Conservation (phyloP, 2,888 invertebrate genomes). For the Anticlea derivata region DNA sequence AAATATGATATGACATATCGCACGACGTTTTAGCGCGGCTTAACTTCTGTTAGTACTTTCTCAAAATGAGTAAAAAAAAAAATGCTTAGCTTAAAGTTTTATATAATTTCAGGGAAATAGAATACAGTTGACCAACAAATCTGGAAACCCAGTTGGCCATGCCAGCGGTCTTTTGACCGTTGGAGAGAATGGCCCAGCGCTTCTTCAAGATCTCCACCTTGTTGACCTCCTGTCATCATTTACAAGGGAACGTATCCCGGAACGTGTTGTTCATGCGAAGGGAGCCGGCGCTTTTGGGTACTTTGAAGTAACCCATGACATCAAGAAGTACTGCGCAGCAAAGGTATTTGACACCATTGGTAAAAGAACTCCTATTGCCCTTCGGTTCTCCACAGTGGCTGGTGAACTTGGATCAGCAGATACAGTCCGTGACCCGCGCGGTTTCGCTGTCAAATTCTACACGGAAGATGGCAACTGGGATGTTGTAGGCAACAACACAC, state of each 20-base stretch:
- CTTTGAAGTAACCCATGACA: constrained; percentile 95
- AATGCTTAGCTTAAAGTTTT: no score
- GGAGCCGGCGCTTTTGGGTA: constrained; percentile 96
- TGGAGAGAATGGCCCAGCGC: constrained; percentile 93
- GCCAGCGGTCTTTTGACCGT: constrained; percentile 91
- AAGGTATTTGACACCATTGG: constrained; percentile 90
- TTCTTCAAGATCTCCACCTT: constrained; percentile 93
- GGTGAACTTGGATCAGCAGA: constrained; percentile 97
- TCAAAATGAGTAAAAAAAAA: no score
- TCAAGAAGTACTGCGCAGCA: constrained; percentile 91
- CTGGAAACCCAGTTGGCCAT: constrained; percentile 91
- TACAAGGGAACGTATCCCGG: constrained; percentile 96
- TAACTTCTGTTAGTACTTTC: no score
- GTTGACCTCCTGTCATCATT: constrained; percentile 93
- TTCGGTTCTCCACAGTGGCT: constrained; percentile 93
- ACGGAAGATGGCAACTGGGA: constrained; percentile 97
- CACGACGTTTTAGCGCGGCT: no score
- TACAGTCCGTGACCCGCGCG: constrained; percentile 95
- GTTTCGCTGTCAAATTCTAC: constrained; percentile 97
- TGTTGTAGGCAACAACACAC: constrained; percentile 96
- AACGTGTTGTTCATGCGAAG: constrained; percentile 98
- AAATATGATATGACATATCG: no score
- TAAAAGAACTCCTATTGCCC: constrained; percentile 91
- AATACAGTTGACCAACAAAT: constrained; percentile 88
- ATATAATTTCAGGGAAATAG: constrained; percentile 8